Base-by-base conservation (phyloP, 2,797 vertebrate genomes). In the Hippoglossus hippoglossus region DNA sequence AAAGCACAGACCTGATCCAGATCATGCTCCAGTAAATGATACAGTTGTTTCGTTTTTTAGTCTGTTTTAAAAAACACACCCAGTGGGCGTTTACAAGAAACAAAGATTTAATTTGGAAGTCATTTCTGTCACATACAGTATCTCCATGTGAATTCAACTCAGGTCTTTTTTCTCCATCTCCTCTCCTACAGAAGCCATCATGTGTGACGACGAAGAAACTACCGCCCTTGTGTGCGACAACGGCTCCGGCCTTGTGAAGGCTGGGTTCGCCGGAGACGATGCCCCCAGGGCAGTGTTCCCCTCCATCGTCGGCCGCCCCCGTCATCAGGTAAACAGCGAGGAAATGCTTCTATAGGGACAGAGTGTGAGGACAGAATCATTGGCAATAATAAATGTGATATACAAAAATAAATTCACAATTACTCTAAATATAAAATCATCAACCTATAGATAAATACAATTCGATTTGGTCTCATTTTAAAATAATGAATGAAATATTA, bases 131-230 rank as follows among this genome's bases (percentile, higher is more conserved):
- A 47, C 8, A 54, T 59, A 28, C 50, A 24, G 41, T 59, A 0
- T 70, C 8, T 12, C 60, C 25, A 6, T 28, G 51, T 61, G 19
- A 13, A 44, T 58, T 51, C 28, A 6, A 3, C 60, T 75, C 21
- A 76, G 15, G 44, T 6, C 36, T 75, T 79, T 44, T 55, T 24
- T 25, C 22, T 36, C 19, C 60, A 19, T 7, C 53, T 66, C 53
- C 49, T 83, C 64, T 63, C 31, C 53, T 7, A 76, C 80, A 96
- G 94, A 94, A 94, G 83, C 90, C 94, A 96, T 76, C 94, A 99
- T 99, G 98, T 99, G 98, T 83, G 98, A 99, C 93, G 98, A 99
- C 86, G 98, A 99, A 2, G 98, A 97, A 83, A 98, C 97, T 3
- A 96, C 95, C 91, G 98, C 98, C 26, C 95, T 99, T 54, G 98